Conservation (phyloP, 35 echinoderm and acorn worm species). For the Hemicentrotus pulcherrimus region DNA sequence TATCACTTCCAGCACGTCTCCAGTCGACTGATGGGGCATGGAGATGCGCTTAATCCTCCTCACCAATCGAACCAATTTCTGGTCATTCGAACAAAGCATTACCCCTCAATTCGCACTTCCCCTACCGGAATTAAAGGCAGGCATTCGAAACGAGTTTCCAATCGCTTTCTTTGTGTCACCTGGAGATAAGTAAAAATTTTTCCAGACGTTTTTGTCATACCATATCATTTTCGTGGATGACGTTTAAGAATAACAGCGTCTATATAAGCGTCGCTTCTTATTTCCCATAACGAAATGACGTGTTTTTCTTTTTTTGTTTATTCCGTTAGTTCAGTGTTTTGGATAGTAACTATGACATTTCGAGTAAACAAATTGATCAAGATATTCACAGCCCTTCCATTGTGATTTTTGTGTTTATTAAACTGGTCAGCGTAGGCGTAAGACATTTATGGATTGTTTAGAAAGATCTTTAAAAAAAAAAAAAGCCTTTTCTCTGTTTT, state of each 20-base stretch:
- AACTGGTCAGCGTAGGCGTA: too few relatives aligned
- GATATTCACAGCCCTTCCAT: too few relatives aligned
- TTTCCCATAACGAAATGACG: background rate
- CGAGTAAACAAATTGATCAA: too few relatives aligned
- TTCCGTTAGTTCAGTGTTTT: background rate
- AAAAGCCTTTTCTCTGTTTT: too few relatives aligned
- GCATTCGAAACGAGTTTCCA: background rate
- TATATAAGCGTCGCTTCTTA: background rate
- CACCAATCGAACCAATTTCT: slow-evolving; percentile 24
- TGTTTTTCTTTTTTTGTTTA: background rate
- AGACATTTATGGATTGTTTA: too few relatives aligned
- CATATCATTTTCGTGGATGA: background rate
- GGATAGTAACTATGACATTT: background rate
- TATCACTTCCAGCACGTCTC: background rate
- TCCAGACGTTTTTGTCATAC: background rate
- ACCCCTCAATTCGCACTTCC: slow-evolving; percentile 8
- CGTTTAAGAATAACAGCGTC: background rate
- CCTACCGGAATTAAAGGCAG: slow-evolving; percentile 9
- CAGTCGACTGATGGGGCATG: background rate
- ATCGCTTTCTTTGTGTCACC: background rate
- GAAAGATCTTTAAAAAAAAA: too few relatives aligned
- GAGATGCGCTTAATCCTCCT: slow-evolving; percentile 12
- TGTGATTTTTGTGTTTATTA: too few relatives aligned
- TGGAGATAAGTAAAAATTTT: background rate
- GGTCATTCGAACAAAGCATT: slow-evolving; percentile 11